phyloP scores from a whole-genome alignment of 2,113 vertebrate genomes.

The Maccullochella peelii region DNA sequence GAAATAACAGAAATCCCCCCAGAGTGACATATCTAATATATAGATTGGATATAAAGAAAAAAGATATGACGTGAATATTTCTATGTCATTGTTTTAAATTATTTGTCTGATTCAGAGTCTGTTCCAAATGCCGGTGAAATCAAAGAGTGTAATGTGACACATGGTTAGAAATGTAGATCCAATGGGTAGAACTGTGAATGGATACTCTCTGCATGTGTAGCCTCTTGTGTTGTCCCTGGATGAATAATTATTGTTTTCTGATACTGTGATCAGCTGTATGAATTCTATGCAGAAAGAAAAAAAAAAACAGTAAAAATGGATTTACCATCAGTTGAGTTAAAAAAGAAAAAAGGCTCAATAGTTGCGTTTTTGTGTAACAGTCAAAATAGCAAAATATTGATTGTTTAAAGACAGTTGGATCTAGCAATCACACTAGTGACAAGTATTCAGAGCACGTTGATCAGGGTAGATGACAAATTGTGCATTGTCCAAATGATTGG shows the following conservation, averaged over 20 bases:
- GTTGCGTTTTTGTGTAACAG: conserved; percentile 21
- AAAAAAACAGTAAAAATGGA: background rate
- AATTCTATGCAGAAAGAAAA: conserved; percentile 63
- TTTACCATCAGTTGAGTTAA: conserved; percentile 1
- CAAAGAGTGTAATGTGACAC: conserved; percentile 47
- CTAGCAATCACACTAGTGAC: conserved; percentile 6
- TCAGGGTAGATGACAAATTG: conserved; percentile 63
- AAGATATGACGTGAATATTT: background rate
- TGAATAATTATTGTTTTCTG: conserved; percentile 63
- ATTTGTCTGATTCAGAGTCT: conserved; percentile 28
- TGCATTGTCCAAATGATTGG: conserved; percentile 72
- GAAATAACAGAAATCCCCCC: background rate
- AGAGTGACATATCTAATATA: conserved; percentile 22
- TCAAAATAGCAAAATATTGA: conserved; percentile 2
- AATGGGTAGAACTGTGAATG: conserved; percentile 60
- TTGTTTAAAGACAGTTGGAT: background rate
- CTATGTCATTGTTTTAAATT: conserved; percentile 20
- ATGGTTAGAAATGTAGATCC: conserved; percentile 49
- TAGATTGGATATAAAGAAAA: conserved; percentile 25
- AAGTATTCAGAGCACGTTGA: conserved; percentile 49
- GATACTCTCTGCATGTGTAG: conserved; percentile 72
- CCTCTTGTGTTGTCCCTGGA: conserved; percentile 64
- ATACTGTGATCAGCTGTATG: conserved; percentile 67
- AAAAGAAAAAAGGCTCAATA: conserved; percentile 14
- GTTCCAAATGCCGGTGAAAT: conserved; percentile 42